phyloP scores from a whole-genome alignment of 2,797 vertebrate genomes.

The Odontamblyopus rebecca region DNA sequence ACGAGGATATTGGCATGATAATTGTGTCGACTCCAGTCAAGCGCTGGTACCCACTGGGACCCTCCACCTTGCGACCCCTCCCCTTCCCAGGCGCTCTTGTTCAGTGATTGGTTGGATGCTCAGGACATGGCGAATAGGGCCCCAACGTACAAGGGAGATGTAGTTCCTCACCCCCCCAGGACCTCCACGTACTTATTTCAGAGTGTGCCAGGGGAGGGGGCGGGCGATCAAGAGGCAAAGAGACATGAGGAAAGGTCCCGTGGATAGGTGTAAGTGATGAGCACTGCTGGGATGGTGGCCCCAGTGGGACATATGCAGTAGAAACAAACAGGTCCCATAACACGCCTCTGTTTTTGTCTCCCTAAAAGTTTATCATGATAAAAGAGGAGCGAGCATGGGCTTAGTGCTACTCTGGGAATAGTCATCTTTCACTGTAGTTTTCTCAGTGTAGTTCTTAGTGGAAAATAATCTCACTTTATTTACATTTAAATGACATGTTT shows the following conservation, averaged over 20 bases:
- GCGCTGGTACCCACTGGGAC: slow-evolving; percentile 86
- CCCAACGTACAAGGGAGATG: slow-evolving; percentile 88
- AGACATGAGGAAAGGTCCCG: slow-evolving; percentile 53
- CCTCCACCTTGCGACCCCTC: slow-evolving; percentile 59
- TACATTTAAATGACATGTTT: not conserved
- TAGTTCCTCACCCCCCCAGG: slow-evolving; percentile 78
- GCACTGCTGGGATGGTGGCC: slow-evolving; percentile 52
- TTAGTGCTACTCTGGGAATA: slow-evolving; percentile 22
- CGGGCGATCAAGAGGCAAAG: slow-evolving; percentile 66
- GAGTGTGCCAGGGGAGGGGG: slow-evolving; percentile 80
- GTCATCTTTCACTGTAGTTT: slow-evolving; percentile 11
- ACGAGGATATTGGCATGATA: slow-evolving; percentile 97
- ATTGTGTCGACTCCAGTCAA: slow-evolving; percentile 90
- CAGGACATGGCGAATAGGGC: slow-evolving; percentile 91
- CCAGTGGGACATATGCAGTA: slow-evolving; percentile 88
- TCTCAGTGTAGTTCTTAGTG: not conserved
- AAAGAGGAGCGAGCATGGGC: slow-evolving; percentile 44
- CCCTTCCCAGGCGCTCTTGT: slow-evolving; percentile 82
- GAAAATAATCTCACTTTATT: not conserved
- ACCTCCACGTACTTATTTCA: slow-evolving; percentile 88
- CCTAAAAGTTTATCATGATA: slow-evolving; percentile 68
- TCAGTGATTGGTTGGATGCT: slow-evolving; percentile 92
- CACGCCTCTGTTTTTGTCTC: slow-evolving; percentile 82
- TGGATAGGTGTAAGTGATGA: slow-evolving; percentile 59
- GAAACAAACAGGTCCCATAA: slow-evolving; percentile 89